Evolutionary conservation across 2,113 vertebrate genomes (phyloP).

Genomic region (Chlorodrepanis virens): DNA sequence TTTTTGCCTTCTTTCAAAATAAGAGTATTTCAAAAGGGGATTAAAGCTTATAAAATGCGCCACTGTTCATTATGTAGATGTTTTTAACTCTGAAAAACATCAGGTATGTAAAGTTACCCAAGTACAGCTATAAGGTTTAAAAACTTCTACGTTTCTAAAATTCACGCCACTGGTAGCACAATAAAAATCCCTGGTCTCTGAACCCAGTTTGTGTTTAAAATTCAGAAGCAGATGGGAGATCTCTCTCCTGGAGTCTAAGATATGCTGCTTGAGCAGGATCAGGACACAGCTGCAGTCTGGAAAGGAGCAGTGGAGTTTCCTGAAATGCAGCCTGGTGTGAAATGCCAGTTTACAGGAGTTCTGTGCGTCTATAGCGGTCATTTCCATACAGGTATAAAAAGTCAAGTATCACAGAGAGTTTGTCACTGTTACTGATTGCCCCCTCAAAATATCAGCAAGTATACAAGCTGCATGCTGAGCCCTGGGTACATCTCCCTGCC

Average conservation of each 20-base stretch:
- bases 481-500: not conserved
- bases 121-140: not conserved
- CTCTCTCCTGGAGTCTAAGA: not conserved
- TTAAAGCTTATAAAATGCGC: slow-evolving; percentile 31
- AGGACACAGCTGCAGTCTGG: not conserved
- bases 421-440: not conserved
- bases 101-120: not conserved
- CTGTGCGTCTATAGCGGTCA: not conserved
- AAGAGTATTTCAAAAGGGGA: not conserved
- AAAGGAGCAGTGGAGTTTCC: not conserved
- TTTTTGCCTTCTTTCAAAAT: not conserved
- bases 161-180: not conserved
- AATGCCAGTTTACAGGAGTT: not conserved
- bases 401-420: not conserved
- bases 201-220: not conserved
- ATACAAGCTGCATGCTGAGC: not conserved
- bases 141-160: not conserved
- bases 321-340: not conserved
- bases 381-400: not conserved
- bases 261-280: not conserved
- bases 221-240: not conserved
- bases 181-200: not conserved
- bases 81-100: slow-evolving; percentile 11
- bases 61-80: not conserved
- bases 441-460: not conserved